Evolutionary conservation across 2,797 vertebrate species (phyloP).

Genomic region (Phrynocephalus vlangalii): DNA sequence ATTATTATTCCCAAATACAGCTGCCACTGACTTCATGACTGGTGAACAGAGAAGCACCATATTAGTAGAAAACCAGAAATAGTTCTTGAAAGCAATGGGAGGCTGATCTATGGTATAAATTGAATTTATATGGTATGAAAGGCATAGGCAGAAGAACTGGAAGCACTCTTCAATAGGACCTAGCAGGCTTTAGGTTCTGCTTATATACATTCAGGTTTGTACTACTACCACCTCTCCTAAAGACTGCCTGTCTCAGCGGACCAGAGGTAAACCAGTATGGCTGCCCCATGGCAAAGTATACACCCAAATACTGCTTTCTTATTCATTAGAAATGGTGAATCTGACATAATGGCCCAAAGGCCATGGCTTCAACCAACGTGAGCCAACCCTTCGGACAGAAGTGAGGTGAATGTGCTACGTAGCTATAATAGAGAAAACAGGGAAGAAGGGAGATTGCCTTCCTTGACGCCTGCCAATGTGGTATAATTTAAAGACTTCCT

Average conservation of each 20-base stretch:
- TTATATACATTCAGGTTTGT: neutral
- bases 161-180: neutral
- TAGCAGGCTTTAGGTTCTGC: neutral
- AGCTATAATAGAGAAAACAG: slow-evolving; percentile 18
- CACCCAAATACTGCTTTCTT: no score
- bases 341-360: neutral
- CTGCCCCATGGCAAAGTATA: neutral
- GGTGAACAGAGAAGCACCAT: neutral
- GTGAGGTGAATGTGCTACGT: neutral
- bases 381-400: slow-evolving; percentile 2
- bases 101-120: neutral
- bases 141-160: neutral
- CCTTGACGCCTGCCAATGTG: slow-evolving; percentile 15
- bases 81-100: neutral
- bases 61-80: neutral
- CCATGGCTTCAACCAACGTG: neutral
- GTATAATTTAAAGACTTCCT: neutral
- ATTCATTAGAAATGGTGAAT: neutral
- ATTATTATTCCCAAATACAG: no score
- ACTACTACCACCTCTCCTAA: neutral
- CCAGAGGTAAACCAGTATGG: neutral
- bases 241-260: neutral
- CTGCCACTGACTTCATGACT: neutral
- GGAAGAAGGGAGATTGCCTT: neutral
- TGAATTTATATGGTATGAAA: no score